Base-by-base conservation (phyloP, 2,888 invertebrate genomes). In the Drosophila mimica region DNA sequence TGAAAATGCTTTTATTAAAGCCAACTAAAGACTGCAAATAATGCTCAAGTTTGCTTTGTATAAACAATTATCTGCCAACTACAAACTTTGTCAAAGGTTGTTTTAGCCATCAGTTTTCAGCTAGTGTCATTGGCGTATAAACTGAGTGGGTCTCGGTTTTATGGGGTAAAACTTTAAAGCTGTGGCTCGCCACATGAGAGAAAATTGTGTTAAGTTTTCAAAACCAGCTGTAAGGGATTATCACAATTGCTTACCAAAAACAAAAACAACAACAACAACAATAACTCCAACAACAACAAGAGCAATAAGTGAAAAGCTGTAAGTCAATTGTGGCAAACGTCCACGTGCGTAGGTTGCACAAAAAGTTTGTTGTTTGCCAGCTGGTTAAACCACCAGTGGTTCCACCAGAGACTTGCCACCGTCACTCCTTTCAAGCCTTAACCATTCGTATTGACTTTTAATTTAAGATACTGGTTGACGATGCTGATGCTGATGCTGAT, bases 251-350 rank as follows among this genome's bases (percentile, higher is more conserved):
- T 70, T 40, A 56, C 66, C 63, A 65, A 68, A 65, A 56, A n/a
- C 4, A 77, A 51, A 28, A 78, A 38, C 52, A 62, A 34, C 33
- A 67, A 25, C n/a, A 61, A 36, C 52, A 64, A 60, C 61, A 67
- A 51, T 38, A 68, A 43, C 46, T 57, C 34, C 33, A 70, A 57
- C 54, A 71, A 46, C 38, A 61, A 73, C 40, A 52, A 31, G 51
- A 58, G 64, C 48, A 60, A 71, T 74, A 62, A 70, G 71, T 71
- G 70, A 78, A 79, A 76, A 81, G 82, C 81, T 74, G 76, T 73
- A 81, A 85, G 83, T 79, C 88, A 84, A 84, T 88, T 88, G 85
- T 72, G 85, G 73, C 51, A 38, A n/a, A 61, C 15, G 34, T 72
- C 63, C 79, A 79, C 76, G 79, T 79, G 79, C 65, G 68, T 20